Percentiles rank a stretch among this genome's conserved stretches.
Conservation (phyloP, 2,113 vertebrate species). For the Urocolius indicus region DNA sequence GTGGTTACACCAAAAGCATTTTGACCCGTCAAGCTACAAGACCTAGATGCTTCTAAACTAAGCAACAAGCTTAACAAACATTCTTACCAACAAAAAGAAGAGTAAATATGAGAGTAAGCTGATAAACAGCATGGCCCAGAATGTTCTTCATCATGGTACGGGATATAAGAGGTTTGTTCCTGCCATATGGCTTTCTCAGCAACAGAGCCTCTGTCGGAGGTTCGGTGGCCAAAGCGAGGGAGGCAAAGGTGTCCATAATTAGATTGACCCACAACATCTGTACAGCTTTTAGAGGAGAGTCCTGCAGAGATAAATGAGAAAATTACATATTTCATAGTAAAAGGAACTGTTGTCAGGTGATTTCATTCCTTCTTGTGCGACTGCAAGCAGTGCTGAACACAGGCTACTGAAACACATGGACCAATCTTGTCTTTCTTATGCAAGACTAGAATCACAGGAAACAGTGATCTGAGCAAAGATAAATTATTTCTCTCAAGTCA, state of each 20-base stretch:
- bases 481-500: not conserved
- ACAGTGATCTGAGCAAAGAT: not conserved
- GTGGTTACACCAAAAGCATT: not conserved
- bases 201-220: slow-evolving; percentile 92
- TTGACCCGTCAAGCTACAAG: accelerated
- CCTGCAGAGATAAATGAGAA: slow-evolving; percentile 70
- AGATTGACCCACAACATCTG: slow-evolving; percentile 99
- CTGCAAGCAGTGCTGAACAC: not conserved
- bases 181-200: slow-evolving; percentile 90
- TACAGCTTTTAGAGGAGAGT: slow-evolving; percentile 95
- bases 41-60: not conserved
- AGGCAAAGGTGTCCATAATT: slow-evolving; percentile 98
- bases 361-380: not conserved
- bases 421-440: accelerated
- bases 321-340: not conserved
- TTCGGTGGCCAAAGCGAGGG: slow-evolving; percentile 93
- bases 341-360: not conserved
- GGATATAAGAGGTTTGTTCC: slow-evolving; percentile 96
- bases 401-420: not conserved
- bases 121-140: slow-evolving; percentile 92
- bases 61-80: not conserved
- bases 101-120: slow-evolving; percentile 93
- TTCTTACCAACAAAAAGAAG: slow-evolving; percentile 91
- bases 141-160: slow-evolving; percentile 99
- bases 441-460: not conserved